phyloP scores from a whole-genome alignment of 2,113 vertebrate species.

The human region DNA sequence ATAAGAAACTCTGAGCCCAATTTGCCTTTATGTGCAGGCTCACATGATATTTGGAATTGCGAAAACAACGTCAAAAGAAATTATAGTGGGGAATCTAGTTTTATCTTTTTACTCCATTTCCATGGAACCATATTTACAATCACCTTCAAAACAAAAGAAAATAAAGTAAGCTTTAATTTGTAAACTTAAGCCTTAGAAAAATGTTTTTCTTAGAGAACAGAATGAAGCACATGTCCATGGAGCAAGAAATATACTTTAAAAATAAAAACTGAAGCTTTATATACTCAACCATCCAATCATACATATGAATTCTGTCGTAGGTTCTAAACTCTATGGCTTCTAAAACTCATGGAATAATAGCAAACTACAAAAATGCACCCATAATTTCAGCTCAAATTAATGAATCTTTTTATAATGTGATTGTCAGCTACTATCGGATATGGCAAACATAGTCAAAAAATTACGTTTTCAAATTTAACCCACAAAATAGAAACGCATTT shows the following conservation, averaged over 20 bases:
- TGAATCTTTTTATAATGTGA: slow-evolving; percentile 22
- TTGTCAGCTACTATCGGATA: background rate
- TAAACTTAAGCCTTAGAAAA: background rate
- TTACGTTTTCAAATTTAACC: slow-evolving; percentile 9
- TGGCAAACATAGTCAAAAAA: slow-evolving; percentile 1
- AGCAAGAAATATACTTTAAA: slow-evolving; percentile 24
- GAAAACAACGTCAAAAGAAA: slow-evolving; percentile 39
- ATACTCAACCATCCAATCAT: background rate
- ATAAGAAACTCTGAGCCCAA: slow-evolving; percentile 29
- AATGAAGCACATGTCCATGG: background rate
- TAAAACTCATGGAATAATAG: slow-evolving; percentile 39
- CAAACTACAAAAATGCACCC: background rate
- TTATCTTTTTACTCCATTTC: slow-evolving; percentile 16
- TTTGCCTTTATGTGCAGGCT: slow-evolving; percentile 10
- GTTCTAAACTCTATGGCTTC: background rate
- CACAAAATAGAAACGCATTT: slow-evolving; percentile 28
- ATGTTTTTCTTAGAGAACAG: background rate
- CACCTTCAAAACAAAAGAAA: slow-evolving; percentile 48
- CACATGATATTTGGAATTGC: background rate
- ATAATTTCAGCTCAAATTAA: slow-evolving; percentile 35
- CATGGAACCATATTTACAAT: slow-evolving; percentile 8
- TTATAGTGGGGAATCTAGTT: background rate
- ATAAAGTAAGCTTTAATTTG: slow-evolving; percentile 21
- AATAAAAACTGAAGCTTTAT: slow-evolving; percentile 17
- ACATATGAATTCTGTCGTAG: background rate